Evolutionary conservation across 2,888 invertebrate species (phyloP).

Genomic region (Drosophila nigricruria): DNA sequence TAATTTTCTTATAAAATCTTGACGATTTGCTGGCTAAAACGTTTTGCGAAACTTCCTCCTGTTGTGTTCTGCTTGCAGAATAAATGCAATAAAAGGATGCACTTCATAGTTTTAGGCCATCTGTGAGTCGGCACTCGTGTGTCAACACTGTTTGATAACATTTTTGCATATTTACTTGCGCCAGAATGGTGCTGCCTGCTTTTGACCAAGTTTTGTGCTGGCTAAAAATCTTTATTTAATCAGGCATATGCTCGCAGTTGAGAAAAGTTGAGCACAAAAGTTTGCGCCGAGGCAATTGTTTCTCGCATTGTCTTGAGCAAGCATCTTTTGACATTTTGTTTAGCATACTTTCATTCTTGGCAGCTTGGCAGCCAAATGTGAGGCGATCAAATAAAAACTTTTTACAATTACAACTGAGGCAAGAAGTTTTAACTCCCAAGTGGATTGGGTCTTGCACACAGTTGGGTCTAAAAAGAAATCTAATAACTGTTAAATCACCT

Average conservation of each 20-base stretch:
- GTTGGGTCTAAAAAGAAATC: slow-evolving; percentile 53
- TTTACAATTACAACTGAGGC: slow-evolving; percentile 46
- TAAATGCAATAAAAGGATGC: slow-evolving; percentile 30
- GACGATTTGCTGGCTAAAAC: background rate
- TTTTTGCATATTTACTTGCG: slow-evolving; percentile 64
- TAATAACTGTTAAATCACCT: slow-evolving; percentile 82
- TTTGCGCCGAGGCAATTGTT: slow-evolving; percentile 67
- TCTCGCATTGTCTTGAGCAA: slow-evolving; percentile 44
- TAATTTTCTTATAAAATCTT: background rate
- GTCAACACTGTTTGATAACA: slow-evolving; percentile 54
- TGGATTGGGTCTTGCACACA: slow-evolving; percentile 26
- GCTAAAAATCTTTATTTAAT: slow-evolving; percentile 78
- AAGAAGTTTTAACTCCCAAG: slow-evolving; percentile 34
- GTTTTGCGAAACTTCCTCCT: background rate
- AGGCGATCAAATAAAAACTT: slow-evolving; percentile 80
- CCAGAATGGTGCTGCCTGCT: slow-evolving; percentile 41
- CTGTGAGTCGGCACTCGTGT: slow-evolving; percentile 28
- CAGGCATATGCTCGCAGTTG: slow-evolving; percentile 67
- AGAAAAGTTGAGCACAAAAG: slow-evolving; percentile 58
- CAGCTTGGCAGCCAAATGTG: slow-evolving; percentile 49
- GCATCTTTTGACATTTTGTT: slow-evolving; percentile 69
- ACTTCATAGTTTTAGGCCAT: slow-evolving; percentile 38
- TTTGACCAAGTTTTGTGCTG: slow-evolving; percentile 48
- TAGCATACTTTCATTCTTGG: slow-evolving; percentile 41
- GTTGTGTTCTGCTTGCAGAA: slow-evolving; percentile 1